Conservation (phyloP, 2,888 invertebrate species). For the Leptinotarsa juncta region DNA sequence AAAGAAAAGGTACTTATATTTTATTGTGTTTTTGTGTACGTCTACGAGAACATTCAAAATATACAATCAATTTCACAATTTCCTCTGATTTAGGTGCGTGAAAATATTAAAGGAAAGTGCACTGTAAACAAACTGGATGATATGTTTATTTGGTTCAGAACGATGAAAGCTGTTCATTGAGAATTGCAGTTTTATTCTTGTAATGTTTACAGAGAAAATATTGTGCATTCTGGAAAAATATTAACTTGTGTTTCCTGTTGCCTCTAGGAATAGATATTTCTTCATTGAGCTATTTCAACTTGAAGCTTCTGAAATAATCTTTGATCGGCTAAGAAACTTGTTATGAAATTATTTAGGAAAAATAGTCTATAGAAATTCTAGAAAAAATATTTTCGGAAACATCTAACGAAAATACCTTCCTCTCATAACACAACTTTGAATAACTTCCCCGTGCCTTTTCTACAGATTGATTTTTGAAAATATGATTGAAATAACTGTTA, state of each 20-base stretch:
- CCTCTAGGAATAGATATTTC: conserved; percentile 1
- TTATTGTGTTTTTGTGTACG: conserved; percentile 13
- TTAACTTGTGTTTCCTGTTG: background rate
- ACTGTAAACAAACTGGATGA: conserved; percentile 2
- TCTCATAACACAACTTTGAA: too few species aligned
- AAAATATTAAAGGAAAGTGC: conserved; percentile 8
- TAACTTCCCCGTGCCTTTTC: too few species aligned
- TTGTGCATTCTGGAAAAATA: background rate
- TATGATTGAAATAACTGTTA: too few species aligned
- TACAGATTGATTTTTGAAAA: too few species aligned
- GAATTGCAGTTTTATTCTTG: background rate
- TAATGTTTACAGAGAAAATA: conserved; percentile 9
- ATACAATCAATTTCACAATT: conserved; percentile 1
- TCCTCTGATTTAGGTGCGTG: conserved; percentile 3
- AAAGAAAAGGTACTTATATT: conserved; percentile 23
- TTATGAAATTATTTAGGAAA: background rate
- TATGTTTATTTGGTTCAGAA: conserved; percentile 2
- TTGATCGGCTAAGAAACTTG: background rate
- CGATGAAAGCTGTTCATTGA: background rate
- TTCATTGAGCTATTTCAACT: background rate
- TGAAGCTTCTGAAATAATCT: background rate
- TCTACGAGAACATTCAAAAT: conserved; percentile 8
- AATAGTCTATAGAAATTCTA: too few species aligned
- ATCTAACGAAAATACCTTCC: too few species aligned
- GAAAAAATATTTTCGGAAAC: too few species aligned